Conservation (phyloP, 2,797 vertebrate species). For the Acridotheres tristis region DNA sequence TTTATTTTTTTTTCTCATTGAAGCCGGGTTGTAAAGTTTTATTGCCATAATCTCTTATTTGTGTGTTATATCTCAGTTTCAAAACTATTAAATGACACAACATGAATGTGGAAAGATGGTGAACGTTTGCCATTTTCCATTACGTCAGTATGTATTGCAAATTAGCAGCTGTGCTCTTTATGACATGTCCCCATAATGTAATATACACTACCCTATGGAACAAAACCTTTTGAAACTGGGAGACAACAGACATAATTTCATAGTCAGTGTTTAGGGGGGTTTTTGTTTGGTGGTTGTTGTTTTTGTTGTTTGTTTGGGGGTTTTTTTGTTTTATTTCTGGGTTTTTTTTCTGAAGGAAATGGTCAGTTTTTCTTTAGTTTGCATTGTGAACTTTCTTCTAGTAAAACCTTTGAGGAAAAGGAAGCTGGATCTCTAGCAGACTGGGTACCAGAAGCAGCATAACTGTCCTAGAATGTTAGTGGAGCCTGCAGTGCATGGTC, state of each 20-base stretch:
- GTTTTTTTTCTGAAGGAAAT: background rate
- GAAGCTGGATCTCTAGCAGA: rapidly evolving
- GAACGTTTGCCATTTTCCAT: background rate
- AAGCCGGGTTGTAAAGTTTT: background rate
- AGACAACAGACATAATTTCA: rapidly evolving
- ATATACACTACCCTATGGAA: background rate
- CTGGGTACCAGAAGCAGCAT: background rate
- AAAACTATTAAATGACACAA: background rate
- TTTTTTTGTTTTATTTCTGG: no score
- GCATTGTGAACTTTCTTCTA: background rate
- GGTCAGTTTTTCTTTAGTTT: background rate
- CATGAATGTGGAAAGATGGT: background rate
- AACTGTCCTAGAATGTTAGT: background rate
- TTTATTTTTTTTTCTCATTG: background rate
- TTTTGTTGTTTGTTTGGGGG: no score
- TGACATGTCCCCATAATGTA: background rate
- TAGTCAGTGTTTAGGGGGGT: no score
- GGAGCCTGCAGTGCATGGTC: background rate
- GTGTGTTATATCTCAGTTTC: background rate
- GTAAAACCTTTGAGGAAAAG: background rate
- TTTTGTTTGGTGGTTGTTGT: no score
- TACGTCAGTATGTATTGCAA: background rate
- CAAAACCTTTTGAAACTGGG: background rate
- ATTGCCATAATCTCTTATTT: background rate
- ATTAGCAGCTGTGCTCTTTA: background rate